Base-by-base conservation (phyloP, 2,888 invertebrate genomes). In the Prosopocoilus inquinatus region DNA sequence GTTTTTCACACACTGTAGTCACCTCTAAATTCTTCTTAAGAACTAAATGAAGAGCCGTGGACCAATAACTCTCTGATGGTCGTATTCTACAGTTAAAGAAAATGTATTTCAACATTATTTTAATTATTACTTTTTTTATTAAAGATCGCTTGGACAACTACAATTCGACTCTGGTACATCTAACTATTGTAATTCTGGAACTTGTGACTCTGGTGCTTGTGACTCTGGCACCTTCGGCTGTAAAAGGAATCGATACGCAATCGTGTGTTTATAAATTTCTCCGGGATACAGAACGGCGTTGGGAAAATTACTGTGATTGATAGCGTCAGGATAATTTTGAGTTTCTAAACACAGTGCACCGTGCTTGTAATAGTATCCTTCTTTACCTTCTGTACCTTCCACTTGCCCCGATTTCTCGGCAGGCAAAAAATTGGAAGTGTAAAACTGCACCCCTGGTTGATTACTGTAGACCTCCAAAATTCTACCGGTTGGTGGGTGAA, bases 381-480 rank as follows among this genome's bases (percentile, higher is more conserved):
- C 76, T 74, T 93, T 94, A 1, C 94, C 94, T 9, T 71, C 59
- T 32, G 90, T 73, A 1, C 85, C 76, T 1, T 53, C 47, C 12
- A 58, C 46, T 35, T 43, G 48, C 15, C 60, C 58, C 48, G 49
- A 32, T 52, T 56, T 50, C 62, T 73, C 61, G 41, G 86, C 83
- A 0, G 92, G 91, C 34, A 93, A 77, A 55, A 77, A 80, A 71
- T 93, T 92, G 0, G 87, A 84, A 0, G 94, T 94, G 72, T 96
- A 96, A 69, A 96, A 88, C 74, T 96, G 95, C 54, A 96, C 82
- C 0, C 94, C 95, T 0, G 94, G 94, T 73, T 94, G 92, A 72
- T 94, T 89, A 57, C 92, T 89, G 64, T 85, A 87, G 0, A 94
- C 83, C 72, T 93, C 90, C 52, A 96, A 71, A 48, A 82, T 84